A percentile compares a stretch with the other conserved stretches of the same genome.
Conservation (phyloP, 2,113 vertebrate species). For the Cyanoliseus patagonus region DNA sequence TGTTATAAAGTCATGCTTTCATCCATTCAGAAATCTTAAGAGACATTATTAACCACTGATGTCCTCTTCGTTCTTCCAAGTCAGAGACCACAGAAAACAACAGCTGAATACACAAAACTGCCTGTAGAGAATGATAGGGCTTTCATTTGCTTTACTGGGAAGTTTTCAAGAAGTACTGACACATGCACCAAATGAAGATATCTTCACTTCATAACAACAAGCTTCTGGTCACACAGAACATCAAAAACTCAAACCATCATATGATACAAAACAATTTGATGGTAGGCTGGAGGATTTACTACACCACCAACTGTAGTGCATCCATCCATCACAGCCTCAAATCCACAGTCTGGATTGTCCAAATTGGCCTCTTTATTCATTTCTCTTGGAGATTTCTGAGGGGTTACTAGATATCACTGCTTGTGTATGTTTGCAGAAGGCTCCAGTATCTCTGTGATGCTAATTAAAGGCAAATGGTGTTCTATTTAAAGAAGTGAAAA, state of each 20-base stretch:
- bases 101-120: background rate
- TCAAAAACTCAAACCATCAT: background rate
- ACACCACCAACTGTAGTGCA: fast-evolving
- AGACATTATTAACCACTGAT: background rate
- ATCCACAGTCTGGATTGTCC: background rate
- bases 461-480: background rate
- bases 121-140: background rate
- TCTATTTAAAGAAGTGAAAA: conserved; percentile 15
- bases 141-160: background rate
- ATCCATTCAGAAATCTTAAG: background rate
- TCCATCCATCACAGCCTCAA: background rate
- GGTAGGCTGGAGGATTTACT: background rate
- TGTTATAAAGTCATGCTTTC: background rate
- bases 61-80: background rate
- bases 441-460: background rate
- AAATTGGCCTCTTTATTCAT: background rate
- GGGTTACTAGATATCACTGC: background rate
- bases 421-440: background rate
- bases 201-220: background rate
- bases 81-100: background rate
- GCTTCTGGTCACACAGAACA: background rate
- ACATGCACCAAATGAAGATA: background rate
- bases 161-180: background rate
- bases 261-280: background rate
- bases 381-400: background rate